These are phyloP conservation scores for Platycercus adscitus DNA, from an alignment of 2,113 vertebrate genomes.

Conservation along the genomic window DNA sequence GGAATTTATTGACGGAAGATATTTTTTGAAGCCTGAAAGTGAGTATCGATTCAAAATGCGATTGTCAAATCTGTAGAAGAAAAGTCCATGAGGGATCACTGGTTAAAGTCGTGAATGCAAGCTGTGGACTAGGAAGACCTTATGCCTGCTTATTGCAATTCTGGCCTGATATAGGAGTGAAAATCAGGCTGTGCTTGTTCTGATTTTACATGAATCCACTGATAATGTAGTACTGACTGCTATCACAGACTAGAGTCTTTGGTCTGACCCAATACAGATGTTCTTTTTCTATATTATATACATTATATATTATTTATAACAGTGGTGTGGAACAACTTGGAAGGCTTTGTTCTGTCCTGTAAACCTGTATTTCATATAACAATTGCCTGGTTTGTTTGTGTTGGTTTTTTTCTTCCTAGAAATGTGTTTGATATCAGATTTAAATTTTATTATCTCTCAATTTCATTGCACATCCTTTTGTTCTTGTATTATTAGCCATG, in stretches of 20 bases:
- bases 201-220: neutral
- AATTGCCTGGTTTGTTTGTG: neutral
- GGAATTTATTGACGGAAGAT: neutral
- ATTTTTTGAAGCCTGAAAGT: neutral
- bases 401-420: neutral
- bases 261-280: neutral
- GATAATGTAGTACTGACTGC: neutral
- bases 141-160: neutral
- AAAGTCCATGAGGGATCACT: neutral
- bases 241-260: neutral
- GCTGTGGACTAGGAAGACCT: neutral
- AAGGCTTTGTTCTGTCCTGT: neutral
- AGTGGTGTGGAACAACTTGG: neutral
- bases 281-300: neutral
- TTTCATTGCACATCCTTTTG: slow-evolving; percentile 31
- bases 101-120: neutral
- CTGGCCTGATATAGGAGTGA: neutral
- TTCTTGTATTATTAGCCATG: neutral
- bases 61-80: neutral
- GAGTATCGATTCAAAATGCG: neutral
- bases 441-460: neutral
- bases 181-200: neutral
- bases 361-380: neutral
- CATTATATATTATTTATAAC: neutral
- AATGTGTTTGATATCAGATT: slow-evolving; percentile 38